A percentile compares a stretch with the other conserved stretches of the same genome.
phyloP scores from a whole-genome alignment of 1,140 invertebrate species.

The Bombyx mori region DNA sequence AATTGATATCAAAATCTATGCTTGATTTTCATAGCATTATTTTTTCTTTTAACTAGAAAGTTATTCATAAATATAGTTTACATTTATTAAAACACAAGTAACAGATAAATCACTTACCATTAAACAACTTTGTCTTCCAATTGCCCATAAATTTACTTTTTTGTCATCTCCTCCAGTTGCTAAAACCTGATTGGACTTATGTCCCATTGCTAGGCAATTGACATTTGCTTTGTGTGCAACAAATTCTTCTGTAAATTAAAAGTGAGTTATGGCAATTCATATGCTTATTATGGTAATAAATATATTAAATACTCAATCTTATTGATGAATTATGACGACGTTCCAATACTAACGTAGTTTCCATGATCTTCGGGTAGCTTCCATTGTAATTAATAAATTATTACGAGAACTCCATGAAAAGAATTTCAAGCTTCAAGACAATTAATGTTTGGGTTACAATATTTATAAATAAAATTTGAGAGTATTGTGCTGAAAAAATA shows the following conservation, averaged over 20 bases:
- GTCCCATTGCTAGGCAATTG: constrained; percentile 90
- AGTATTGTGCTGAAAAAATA: too few relatives aligned
- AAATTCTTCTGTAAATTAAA: constrained; percentile 84
- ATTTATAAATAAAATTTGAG: too few relatives aligned
- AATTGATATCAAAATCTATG: too few relatives aligned
- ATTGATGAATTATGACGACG: neutral
- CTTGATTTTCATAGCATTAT: too few relatives aligned
- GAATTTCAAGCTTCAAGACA: constrained; percentile 25
- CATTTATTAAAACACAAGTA: neutral
- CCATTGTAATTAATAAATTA: constrained; percentile 36
- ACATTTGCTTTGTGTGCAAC: constrained; percentile 90
- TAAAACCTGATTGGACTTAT: constrained; percentile 87
- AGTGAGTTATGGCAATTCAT: neutral
- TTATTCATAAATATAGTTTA: too few relatives aligned
- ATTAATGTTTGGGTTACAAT: too few relatives aligned
- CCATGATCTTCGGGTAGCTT: constrained; percentile 60
- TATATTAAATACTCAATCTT: neutral
- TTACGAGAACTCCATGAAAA: constrained; percentile 32
- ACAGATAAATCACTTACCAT: constrained; percentile 76
- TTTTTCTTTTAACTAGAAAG: too few relatives aligned
- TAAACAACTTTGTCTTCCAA: constrained; percentile 95
- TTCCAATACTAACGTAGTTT: constrained; percentile 61
- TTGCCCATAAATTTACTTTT: constrained; percentile 97
- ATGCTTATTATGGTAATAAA: neutral
- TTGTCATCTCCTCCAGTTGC: constrained; percentile 97